Evolutionary conservation across 2,888 invertebrate genomes (phyloP), one percentile per base, ranked within the genome.

Genomic region (Mayetiola destructor): DNA sequence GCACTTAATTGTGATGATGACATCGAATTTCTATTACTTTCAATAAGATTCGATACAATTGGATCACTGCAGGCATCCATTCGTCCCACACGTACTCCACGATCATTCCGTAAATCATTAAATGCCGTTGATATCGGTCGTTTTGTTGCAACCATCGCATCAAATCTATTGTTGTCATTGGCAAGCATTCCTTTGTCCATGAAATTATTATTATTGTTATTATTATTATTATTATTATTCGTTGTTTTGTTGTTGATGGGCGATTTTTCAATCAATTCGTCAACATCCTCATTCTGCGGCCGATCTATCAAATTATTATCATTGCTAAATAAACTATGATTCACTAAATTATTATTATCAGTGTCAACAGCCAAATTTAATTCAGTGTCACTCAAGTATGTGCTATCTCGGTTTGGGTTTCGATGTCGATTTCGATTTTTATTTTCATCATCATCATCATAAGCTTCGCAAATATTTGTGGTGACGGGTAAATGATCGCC

Each of bases 401-500:
- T 18, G 16, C 8, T 40, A 18, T 5, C 2, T 40, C 5, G 16
- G 16, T n/a, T 3, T 18, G n/a, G n/a, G n/a, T n/a, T n/a, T 18
- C 8, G 21, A 23, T 10, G 16, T 1, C 16, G 10, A n/a, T 27
- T 37, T n/a, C 16, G n/a, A n/a, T n/a, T n/a, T n/a, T n/a, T n/a
- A n/a, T n/a, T n/a, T n/a, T n/a, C n/a, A n/a, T n/a, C n/a, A n/a
- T 55, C 55, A 20, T 18, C 10, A 40, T 40, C 40, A 4, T 16
- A 32, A 53, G 16, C 20, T 21, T n/a, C 29, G 3, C 32, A 23
- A 40, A 40, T 21, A 10, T 2, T 40, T 42, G 32, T 32, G 20
- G 39, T n/a, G 35, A 55, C 10, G 21, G 20, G 16, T 36, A 48
- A 9, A 27, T 32, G 48, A 21, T 36, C 48, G 35, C 69, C 69